A percentile compares a stretch with the other conserved stretches of the same genome.
phyloP scores from a whole-genome alignment of 2,888 invertebrate genomes.

The Silvanus unidentatus region DNA sequence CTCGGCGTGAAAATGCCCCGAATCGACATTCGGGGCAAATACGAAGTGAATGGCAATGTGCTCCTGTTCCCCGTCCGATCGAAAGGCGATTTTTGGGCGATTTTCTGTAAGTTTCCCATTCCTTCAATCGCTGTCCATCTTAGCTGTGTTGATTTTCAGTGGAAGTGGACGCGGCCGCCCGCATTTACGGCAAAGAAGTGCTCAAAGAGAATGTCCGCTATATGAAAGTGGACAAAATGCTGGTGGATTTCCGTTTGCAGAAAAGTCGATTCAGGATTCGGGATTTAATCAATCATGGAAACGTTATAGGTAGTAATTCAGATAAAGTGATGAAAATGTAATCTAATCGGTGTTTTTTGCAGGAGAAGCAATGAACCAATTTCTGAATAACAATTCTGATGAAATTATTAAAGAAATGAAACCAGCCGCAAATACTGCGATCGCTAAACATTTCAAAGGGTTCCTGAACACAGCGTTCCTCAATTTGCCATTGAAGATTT shows the following conservation, averaged over 20 bases:
- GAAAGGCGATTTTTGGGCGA: conserved; percentile 75
- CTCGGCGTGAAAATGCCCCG: conserved; percentile 59
- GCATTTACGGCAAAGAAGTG: conserved; percentile 63
- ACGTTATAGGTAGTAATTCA: conserved; percentile 62
- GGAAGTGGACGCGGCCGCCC: conserved; percentile 64
- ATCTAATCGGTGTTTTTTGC: conserved; percentile 1
- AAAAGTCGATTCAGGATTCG: conserved; percentile 65
- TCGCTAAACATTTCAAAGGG: conserved; percentile 66
- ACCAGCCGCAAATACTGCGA: conserved; percentile 66
- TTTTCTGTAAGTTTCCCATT: conserved; percentile 58
- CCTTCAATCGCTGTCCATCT: background rate
- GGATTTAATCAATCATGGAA: conserved; percentile 69
- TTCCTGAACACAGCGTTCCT: conserved; percentile 69
- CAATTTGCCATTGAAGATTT: conserved; percentile 64
- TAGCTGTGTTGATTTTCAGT: conserved; percentile 52
- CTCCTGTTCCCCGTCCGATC: conserved; percentile 72
- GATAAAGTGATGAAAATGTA: too few species aligned
- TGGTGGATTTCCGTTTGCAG: conserved; percentile 65
- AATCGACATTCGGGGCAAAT: conserved; percentile 68
- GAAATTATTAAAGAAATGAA: conserved; percentile 80
- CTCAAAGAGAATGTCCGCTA: conserved; percentile 55
- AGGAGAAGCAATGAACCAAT: conserved; percentile 80
- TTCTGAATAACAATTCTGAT: conserved; percentile 72
- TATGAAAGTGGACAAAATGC: conserved; percentile 62
- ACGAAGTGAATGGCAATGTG: conserved; percentile 73